These are phyloP conservation scores for Molothrus ater DNA, from an alignment of 2,797 vertebrate species.

Conservation along the genomic window DNA sequence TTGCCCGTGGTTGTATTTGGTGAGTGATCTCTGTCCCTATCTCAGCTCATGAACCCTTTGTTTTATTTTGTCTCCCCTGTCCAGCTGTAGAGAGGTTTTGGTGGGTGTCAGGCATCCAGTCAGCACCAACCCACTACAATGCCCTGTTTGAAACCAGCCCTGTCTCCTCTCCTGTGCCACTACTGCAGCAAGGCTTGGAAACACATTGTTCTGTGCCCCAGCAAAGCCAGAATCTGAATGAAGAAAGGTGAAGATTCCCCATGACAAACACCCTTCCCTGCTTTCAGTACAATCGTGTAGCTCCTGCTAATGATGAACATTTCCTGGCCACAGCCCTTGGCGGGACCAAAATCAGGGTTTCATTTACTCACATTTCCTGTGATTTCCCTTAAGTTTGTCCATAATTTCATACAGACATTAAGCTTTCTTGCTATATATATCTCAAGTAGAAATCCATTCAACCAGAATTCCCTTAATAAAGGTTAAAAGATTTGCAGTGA, in stretches of 20 bases:
- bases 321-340: background rate
- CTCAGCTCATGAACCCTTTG: background rate
- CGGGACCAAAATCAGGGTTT: background rate
- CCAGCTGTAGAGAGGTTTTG: background rate
- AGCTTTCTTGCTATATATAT: slow-evolving; percentile 39
- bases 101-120: background rate
- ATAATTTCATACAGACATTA: background rate
- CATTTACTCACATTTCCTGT: background rate
- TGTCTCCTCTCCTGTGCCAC: background rate
- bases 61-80: background rate
- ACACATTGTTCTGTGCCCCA: background rate
- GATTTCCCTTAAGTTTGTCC: slow-evolving; percentile 2
- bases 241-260: background rate
- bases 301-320: background rate
- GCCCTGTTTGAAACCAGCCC: background rate
- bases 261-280: background rate
- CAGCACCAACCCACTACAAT: background rate
- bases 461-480: slow-evolving; percentile 50
- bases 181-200: background rate
- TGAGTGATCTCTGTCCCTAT: too few relatives aligned
- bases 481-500: slow-evolving; percentile 54
- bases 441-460: slow-evolving; percentile 38
- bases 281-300: background rate
- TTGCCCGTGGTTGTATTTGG: background rate
- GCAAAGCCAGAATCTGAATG: background rate